phyloP scores from a whole-genome alignment of 2,888 invertebrate species.

The Ichneumoninae sp. region DNA sequence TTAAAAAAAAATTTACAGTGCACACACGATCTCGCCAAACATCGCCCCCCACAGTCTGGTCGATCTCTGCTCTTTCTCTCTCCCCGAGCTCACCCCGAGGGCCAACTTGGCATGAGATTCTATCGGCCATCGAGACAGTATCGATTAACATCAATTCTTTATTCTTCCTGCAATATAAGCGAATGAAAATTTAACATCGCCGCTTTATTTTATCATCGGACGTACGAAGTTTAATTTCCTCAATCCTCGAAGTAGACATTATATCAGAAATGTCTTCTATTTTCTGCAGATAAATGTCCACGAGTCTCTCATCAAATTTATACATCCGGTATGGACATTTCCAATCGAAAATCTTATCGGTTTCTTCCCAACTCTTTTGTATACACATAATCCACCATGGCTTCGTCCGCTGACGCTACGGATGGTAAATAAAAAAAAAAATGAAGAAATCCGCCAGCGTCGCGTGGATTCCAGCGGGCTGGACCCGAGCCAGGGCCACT shows the following conservation, averaged over 20 bases:
- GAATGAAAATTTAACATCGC: background rate
- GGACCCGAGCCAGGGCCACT: slow-evolving; percentile 74
- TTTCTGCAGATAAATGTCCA: background rate
- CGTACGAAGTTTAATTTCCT: background rate
- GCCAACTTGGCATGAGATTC: slow-evolving; percentile 70
- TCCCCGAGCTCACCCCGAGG: slow-evolving; percentile 44
- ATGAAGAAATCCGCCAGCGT: slow-evolving; percentile 53
- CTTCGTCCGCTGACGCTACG: background rate
- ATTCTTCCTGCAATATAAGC: background rate
- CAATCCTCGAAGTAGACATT: background rate
- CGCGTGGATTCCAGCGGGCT: slow-evolving; percentile 73
- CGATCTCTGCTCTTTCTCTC: slow-evolving; percentile 17
- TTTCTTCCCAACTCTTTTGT: background rate
- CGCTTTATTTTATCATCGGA: background rate
- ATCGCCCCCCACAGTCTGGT: slow-evolving; percentile 10
- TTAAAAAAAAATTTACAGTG: no score
- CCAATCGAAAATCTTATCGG: slow-evolving; percentile 23
- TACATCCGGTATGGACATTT: slow-evolving; percentile 20
- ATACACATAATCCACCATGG: background rate
- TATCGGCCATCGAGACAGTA: slow-evolving; percentile 63
- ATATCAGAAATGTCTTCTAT: background rate
- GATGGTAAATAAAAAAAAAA: slow-evolving; percentile 25
- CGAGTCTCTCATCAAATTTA: slow-evolving; percentile 7
- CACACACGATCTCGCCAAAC: slow-evolving; percentile 65
- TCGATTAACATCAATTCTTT: slow-evolving; percentile 59